These are phyloP conservation scores for Pachymerium ferrugineum DNA, from an alignment of 2,888 invertebrate genomes.

Conservation along the genomic window DNA sequence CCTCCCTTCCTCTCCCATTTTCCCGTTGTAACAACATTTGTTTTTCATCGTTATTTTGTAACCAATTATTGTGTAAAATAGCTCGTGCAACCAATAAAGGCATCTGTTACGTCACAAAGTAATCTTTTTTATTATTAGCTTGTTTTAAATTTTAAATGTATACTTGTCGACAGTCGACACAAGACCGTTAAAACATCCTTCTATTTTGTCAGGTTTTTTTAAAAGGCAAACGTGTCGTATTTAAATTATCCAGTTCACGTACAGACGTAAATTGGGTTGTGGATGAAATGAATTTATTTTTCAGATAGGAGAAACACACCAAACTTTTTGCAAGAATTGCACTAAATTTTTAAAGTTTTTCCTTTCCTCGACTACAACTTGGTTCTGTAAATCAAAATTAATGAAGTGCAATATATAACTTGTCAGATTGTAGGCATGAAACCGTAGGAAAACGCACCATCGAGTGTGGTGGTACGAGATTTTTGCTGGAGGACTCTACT, in stretches of 20 bases:
- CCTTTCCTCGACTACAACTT: neutral
- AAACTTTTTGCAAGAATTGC: neutral
- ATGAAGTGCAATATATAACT: conserved; percentile 11
- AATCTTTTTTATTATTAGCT: conserved; percentile 11
- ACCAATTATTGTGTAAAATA: conserved; percentile 32
- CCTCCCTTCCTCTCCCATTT: neutral
- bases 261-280: conserved; percentile 17
- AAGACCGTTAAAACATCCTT: conserved; percentile 7
- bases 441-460: neutral
- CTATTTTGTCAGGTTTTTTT: neutral
- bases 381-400: conserved; percentile 15
- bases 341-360: conserved; percentile 3
- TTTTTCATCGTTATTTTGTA: conserved; percentile 34
- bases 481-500: neutral
- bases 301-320: conserved; percentile 10
- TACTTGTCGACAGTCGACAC: too few relatives aligned
- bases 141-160: neutral
- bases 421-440: conserved; percentile 5
- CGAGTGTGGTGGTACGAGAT: neutral
- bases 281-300: conserved; percentile 27
- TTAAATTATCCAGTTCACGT: conserved; percentile 2
- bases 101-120: conserved; percentile 29
- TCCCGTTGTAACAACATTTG: conserved; percentile 6
- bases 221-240: neutral
- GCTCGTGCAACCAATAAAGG: conserved; percentile 33